phyloP scores from a whole-genome alignment of 2,888 invertebrate species.

The Gandaritis pyraliata region DNA sequence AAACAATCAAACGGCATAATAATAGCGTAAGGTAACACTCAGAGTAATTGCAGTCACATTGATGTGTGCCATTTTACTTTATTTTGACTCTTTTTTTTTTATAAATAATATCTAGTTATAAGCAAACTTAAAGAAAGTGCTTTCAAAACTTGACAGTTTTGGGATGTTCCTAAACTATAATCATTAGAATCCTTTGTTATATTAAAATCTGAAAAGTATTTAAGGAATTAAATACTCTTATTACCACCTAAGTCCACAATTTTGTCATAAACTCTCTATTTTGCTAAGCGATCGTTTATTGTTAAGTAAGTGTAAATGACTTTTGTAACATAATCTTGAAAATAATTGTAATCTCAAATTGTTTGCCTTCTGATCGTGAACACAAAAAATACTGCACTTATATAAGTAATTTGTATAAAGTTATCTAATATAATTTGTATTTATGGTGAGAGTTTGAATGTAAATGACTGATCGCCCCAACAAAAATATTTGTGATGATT shows the following conservation, averaged over 20 bases:
- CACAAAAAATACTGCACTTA: background rate
- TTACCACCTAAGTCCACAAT: background rate
- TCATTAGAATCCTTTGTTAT: background rate
- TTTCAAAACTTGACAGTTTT: background rate
- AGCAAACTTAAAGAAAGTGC: background rate
- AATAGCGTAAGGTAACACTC: constrained; percentile 11
- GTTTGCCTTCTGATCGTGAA: constrained; percentile 5
- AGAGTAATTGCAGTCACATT: constrained; percentile 2
- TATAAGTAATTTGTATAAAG: background rate
- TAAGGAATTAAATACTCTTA: background rate
- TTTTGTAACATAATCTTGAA: constrained; percentile 12
- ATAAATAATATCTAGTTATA: background rate
- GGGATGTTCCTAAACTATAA: background rate
- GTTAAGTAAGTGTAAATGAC: constrained; percentile 21
- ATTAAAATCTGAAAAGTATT: background rate
- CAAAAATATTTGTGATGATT: constrained; percentile 48
- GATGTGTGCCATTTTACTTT: constrained; percentile 10
- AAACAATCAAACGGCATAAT: constrained; percentile 21
- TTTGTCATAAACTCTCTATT: background rate
- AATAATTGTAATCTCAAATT: constrained; percentile 30
- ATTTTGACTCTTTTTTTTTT: constrained; percentile 5
- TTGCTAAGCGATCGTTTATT: constrained; percentile 4
- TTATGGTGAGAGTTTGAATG: constrained; percentile 14
- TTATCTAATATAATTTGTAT: background rate
- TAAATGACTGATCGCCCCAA: constrained; percentile 41